A percentile compares a stretch with the other conserved stretches of the same genome.
phyloP scores from a whole-genome alignment of 2,797 vertebrate species.

The Notoglanidium macrostoma region DNA sequence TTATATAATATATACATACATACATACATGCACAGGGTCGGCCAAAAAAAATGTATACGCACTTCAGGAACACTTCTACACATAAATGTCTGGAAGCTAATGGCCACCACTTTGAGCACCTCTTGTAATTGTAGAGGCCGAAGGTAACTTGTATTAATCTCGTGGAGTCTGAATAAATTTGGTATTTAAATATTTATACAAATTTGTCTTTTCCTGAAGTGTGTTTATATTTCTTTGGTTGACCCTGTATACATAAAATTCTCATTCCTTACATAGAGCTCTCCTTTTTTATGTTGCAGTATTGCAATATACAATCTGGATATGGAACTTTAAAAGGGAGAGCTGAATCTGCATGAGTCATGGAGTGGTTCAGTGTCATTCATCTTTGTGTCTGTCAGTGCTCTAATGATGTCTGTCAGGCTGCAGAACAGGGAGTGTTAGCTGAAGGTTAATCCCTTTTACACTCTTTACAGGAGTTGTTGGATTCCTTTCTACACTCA shows the following conservation, averaged over 20 bases:
- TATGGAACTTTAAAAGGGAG: not conserved
- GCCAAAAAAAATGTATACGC: too few species aligned
- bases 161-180: too few species aligned
- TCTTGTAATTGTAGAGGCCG: too few species aligned
- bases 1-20: too few species aligned
- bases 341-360: conserved; percentile 34
- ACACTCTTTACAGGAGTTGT: conserved; percentile 50
- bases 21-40: too few species aligned
- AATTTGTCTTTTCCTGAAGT: too few species aligned
- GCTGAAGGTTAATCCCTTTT: conserved; percentile 71
- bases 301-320: not conserved
- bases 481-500: conserved; percentile 51
- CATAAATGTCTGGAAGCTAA: too few species aligned
- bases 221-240: too few species aligned
- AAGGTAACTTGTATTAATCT: too few species aligned
- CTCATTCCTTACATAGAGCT: not conserved
- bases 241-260: not conserved
- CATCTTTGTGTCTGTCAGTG: conserved; percentile 48
- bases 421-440: conserved; percentile 57
- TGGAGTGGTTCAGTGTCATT: conserved; percentile 52
- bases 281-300: not conserved
- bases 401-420: conserved; percentile 67
- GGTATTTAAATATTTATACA: too few species aligned
- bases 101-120: too few species aligned
- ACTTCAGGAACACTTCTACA: too few species aligned